phyloP scores from a whole-genome alignment of 2,113 vertebrate genomes.

The Cavia aperea region DNA sequence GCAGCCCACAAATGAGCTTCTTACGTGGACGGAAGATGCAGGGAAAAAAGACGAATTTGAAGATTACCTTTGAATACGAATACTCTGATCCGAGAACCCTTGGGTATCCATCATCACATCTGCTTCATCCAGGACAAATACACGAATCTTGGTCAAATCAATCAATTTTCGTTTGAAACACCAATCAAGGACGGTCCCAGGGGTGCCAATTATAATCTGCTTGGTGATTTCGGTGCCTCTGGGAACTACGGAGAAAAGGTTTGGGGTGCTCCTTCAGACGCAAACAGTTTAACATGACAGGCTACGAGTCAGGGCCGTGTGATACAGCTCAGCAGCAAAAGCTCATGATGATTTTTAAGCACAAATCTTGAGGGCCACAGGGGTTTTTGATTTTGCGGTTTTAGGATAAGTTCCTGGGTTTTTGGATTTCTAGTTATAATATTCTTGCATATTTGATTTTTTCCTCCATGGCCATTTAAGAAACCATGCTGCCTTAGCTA shows the following conservation, averaged over 20 bases:
- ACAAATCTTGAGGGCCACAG: background rate
- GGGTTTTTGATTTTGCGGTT: background rate
- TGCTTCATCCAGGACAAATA: conserved; percentile 80
- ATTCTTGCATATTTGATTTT: background rate
- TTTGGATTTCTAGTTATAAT: background rate
- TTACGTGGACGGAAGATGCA: background rate
- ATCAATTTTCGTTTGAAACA: conserved; percentile 76
- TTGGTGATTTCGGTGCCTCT: conserved; percentile 57
- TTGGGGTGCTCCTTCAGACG: background rate
- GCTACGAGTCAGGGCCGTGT: fast-evolving
- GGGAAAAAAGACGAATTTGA: background rate
- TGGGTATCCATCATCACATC: conserved; percentile 80
- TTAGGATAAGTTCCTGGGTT: background rate
- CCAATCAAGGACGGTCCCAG: conserved; percentile 79
- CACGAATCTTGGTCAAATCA: conserved; percentile 66
- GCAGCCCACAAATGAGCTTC: background rate
- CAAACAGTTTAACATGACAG: background rate
- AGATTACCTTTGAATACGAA: conserved; percentile 78
- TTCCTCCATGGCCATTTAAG: background rate
- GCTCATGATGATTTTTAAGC: background rate
- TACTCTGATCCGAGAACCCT: conserved; percentile 76
- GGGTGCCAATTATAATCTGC: conserved; percentile 80
- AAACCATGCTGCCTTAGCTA: background rate
- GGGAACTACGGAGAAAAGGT: conserved; percentile 56
- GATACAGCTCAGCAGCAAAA: background rate